Evolutionary conservation across 2,888 invertebrate genomes (phyloP), one percentile per base, ranked within the genome.

Genomic region (Smittia aterrima): DNA sequence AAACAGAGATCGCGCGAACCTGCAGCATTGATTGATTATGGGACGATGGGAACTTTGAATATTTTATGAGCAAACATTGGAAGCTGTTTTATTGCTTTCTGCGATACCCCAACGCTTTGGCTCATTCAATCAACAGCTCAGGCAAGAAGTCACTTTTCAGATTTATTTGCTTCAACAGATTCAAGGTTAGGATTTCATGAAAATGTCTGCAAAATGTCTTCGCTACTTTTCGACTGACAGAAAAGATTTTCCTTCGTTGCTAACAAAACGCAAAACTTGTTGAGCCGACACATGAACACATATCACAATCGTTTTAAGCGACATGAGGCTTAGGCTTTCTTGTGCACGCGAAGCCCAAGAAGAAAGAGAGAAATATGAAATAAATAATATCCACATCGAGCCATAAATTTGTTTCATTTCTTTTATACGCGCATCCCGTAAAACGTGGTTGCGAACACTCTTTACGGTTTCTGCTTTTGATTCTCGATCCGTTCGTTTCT

Each of bases 291-390:
- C 32, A 71, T 27, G 70, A 25, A 58, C 20, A 47, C 47, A 58
- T 9, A 71, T 71, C 70, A 71, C 70, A 71, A 54, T 71, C 70
- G 47, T 71, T 71, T 54, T 47, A 71, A 41, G 54, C 54, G 70
- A 54, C 70, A 71, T 71, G 54, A 68, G 54, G 20, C 47, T 47
- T 58, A 40, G 41, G 68, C 68, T 71, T 71, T 54, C 27, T 32
- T 70, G 13, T 54, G 16, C 40, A 68, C 53, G 18, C 58, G 58
- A 58, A 58, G 22, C 58, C 32, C 32, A 38, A 38, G 9, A 38
- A 38, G 32, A 22, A 58, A 58, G 58, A 58, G 13, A 58, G 22
- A 58, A 47, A 47, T 47, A 58, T 58, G 47, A 71, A 71, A 71
- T 71, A 71, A 71, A 71, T 71, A 53, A 71, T 71, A 71, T 71